A percentile compares a stretch with the other conserved stretches of the same genome.
Conservation (phyloP, 1,140 invertebrate genomes). For the Ips nitidus region DNA sequence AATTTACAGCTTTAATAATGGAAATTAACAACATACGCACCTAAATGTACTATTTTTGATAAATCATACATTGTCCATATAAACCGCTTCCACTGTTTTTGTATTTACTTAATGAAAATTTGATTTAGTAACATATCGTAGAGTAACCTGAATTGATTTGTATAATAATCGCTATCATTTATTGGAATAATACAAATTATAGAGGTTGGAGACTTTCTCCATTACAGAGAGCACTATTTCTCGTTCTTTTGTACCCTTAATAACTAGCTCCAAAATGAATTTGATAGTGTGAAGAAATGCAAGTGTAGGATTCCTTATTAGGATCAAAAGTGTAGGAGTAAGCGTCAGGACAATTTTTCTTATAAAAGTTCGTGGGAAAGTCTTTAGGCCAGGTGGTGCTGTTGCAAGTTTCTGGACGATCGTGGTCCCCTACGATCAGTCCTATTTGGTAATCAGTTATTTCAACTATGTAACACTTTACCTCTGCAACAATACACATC, state of each 20-base stretch:
- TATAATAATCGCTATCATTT: too few relatives aligned
- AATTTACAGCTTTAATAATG: too few relatives aligned
- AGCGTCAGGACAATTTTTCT: slow-evolving; percentile 51
- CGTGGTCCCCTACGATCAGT: slow-evolving; percentile 35
- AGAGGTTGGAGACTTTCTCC: too few relatives aligned
- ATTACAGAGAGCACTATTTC: too few relatives aligned
- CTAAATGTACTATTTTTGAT: too few relatives aligned
- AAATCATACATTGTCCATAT: too few relatives aligned
- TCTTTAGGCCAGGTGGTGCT: slow-evolving; percentile 46
- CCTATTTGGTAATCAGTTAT: neutral
- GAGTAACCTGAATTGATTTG: too few relatives aligned
- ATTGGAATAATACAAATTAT: too few relatives aligned
- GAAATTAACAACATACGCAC: too few relatives aligned
- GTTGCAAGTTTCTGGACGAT: slow-evolving; percentile 51
- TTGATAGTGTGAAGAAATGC: slow-evolving; percentile 36
- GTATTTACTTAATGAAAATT: too few relatives aligned
- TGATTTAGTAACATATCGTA: too few relatives aligned
- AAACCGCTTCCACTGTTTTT: too few relatives aligned
- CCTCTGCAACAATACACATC: slow-evolving; percentile 53
- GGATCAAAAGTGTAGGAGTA: slow-evolving; percentile 54
- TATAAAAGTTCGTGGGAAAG: slow-evolving; percentile 51
- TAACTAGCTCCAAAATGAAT: slow-evolving; percentile 35
- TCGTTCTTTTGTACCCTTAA: neutral
- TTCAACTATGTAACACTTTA: neutral
- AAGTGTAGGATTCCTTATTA: slow-evolving; percentile 48